Percentiles rank a stretch among this genome's conserved stretches.
phyloP scores from a whole-genome alignment of 2,888 invertebrate species.

The Pteria penguin region DNA sequence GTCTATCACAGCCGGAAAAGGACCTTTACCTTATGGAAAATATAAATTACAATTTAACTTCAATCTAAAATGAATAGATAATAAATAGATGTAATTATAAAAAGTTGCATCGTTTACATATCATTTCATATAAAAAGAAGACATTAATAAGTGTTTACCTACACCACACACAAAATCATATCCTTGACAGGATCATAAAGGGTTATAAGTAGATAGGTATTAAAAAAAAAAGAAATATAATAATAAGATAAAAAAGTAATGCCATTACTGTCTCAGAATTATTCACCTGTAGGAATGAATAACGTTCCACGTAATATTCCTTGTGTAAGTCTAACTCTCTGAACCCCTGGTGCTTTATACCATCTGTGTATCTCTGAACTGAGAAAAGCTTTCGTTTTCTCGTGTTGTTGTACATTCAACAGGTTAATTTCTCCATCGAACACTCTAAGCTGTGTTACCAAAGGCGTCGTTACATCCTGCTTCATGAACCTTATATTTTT shows the following conservation, averaged over 20 bases:
- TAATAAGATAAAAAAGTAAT: too few relatives aligned
- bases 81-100: too few relatives aligned
- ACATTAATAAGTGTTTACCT: too few relatives aligned
- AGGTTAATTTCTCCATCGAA: background rate
- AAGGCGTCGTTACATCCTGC: background rate
- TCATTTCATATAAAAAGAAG: too few relatives aligned
- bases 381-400: background rate
- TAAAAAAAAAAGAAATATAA: background rate
- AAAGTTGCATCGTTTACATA: too few relatives aligned
- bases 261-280: too few relatives aligned
- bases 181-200: background rate
- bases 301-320: background rate
- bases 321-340: background rate
- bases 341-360: background rate
- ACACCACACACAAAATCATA: too few relatives aligned
- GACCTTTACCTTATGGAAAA: slow-evolving; percentile 32
- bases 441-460: background rate
- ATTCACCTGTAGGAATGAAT: background rate
- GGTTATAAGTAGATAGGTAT: background rate
- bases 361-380: background rate
- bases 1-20: slow-evolving; percentile 59
- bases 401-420: background rate
- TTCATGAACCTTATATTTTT: background rate
- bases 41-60: background rate
- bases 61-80: too few relatives aligned